Evolutionary conservation across 2,888 invertebrate species (phyloP).

Genomic region (Volucella inanis): DNA sequence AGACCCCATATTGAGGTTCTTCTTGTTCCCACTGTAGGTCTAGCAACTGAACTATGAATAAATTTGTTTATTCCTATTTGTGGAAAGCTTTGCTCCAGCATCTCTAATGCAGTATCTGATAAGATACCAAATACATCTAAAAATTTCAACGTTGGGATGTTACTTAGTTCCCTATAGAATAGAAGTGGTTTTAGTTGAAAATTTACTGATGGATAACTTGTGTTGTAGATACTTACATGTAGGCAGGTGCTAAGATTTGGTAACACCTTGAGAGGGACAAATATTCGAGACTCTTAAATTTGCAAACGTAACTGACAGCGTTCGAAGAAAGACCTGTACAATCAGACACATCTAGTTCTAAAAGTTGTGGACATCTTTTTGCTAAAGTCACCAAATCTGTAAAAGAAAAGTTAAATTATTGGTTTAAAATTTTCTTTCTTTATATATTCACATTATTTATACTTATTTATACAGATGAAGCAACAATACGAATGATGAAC

Average conservation of each 20-base stretch:
- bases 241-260: conserved; percentile 87
- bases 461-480: too few relatives aligned
- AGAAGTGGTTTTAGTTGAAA: conserved; percentile 8
- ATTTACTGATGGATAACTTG: neutral
- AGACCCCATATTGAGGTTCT: conserved; percentile 96
- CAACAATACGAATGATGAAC: too few relatives aligned
- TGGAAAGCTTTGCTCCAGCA: conserved; percentile 85
- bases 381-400: conserved; percentile 88
- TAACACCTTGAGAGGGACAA: conserved; percentile 92
- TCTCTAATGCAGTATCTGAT: conserved; percentile 84
- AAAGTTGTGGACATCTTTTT: conserved; percentile 87
- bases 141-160: conserved; percentile 87
- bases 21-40: conserved; percentile 94
- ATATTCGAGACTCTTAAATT: conserved; percentile 88
- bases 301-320: conserved; percentile 85
- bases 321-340: conserved; percentile 88
- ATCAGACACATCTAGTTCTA: conserved; percentile 95
- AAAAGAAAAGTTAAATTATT: conserved; percentile 75
- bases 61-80: conserved; percentile 88
- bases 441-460: too few relatives aligned
- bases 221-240: conserved; percentile 85
- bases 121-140: conserved; percentile 93
- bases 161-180: conserved; percentile 84
- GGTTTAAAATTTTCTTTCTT: neutral
- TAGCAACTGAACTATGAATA: conserved; percentile 92